phyloP scores from a whole-genome alignment of 2,113 vertebrate genomes.

The Abramis brama region DNA sequence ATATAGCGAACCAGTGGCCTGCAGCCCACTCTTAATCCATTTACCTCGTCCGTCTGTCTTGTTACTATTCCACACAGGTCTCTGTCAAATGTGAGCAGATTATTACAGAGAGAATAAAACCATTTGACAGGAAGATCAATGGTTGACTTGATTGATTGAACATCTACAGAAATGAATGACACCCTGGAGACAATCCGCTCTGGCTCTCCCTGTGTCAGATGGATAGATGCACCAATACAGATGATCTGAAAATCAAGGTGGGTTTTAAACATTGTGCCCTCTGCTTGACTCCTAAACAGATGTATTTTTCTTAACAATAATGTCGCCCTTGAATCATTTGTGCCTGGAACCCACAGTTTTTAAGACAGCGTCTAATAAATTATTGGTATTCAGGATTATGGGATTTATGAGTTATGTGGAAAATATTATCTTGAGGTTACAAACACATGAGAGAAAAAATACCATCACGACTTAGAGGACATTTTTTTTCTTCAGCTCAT shows the following conservation, averaged over 20 bases:
- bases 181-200: conserved; percentile 63
- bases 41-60: conserved; percentile 66
- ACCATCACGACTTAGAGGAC: conserved; percentile 15
- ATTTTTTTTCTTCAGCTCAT: conserved; percentile 44
- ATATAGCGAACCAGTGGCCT: conserved; percentile 40
- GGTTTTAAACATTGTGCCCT: conserved; percentile 42
- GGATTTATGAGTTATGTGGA: background rate
- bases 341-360: background rate
- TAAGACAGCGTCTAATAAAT: background rate
- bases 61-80: conserved; percentile 55
- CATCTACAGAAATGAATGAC: conserved; percentile 70
- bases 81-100: conserved; percentile 71
- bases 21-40: conserved; percentile 45
- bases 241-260: conserved; percentile 65
- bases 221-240: conserved; percentile 50
- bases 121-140: conserved; percentile 72
- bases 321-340: conserved; percentile 11
- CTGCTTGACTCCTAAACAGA: conserved; percentile 30
- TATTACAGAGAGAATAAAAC: conserved; percentile 76
- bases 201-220: conserved; percentile 46
- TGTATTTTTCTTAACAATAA: background rate
- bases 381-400: background rate
- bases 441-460: conserved; percentile 15
- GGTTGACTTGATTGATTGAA: conserved; percentile 71
- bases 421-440: background rate